Conservation (phyloP, 2,888 invertebrate species). For the Meteorus colon region DNA sequence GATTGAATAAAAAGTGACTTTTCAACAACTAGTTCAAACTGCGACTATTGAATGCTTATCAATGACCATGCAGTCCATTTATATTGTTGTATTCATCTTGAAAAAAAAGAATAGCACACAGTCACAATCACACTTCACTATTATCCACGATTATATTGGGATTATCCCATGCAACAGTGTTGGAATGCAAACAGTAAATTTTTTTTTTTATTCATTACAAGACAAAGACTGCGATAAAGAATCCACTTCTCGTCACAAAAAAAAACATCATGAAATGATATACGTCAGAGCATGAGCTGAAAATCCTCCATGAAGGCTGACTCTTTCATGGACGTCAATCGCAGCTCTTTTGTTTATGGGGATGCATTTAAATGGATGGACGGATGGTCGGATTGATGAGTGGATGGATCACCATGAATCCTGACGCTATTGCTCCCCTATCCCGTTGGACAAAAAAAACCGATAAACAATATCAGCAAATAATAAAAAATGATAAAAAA, state of each 20-base stretch:
- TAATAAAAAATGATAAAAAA: background rate
- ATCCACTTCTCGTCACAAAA: background rate
- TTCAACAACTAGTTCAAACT: background rate
- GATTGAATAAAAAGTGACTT: too few species aligned
- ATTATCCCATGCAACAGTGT: background rate
- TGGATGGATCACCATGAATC: conserved; percentile 16
- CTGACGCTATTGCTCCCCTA: background rate
- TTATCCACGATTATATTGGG: background rate
- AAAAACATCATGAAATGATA: background rate
- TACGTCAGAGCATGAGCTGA: background rate
- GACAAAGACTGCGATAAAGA: background rate
- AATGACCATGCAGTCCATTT: background rate
- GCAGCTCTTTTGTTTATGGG: conserved; percentile 4
- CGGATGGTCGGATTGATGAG: background rate
- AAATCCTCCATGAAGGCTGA: background rate
- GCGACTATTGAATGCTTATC: background rate
- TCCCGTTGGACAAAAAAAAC: background rate
- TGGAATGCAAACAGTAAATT: background rate
- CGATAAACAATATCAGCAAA: background rate
- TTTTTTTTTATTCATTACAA: background rate
- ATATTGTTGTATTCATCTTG: background rate
- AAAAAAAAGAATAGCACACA: background rate
- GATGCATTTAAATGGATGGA: conserved; percentile 12
- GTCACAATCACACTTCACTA: background rate
- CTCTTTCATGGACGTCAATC: conserved; percentile 22